These are phyloP conservation scores for Clarias platycephalus DNA, from an alignment of 2,797 vertebrate genomes.

Conservation along the genomic window DNA sequence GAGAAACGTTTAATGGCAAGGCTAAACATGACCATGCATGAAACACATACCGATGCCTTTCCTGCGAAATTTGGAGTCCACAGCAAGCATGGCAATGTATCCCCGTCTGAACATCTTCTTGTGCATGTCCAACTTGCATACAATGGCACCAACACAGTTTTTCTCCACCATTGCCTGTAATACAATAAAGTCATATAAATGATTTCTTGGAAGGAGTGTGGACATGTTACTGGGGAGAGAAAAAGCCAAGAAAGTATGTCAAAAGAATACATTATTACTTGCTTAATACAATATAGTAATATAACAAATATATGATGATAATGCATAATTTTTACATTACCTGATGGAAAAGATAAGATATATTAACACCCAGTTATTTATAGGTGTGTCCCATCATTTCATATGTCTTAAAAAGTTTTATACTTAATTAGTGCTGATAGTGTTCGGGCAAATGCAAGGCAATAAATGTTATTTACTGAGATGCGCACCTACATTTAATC, in stretches of 20 bases:
- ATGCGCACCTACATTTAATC: not conserved
- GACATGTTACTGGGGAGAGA: not conserved
- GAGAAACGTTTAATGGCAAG: not conserved
- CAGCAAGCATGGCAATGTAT: slow-evolving; percentile 99
- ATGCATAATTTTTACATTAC: not conserved
- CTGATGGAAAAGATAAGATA: not conserved
- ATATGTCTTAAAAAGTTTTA: not conserved
- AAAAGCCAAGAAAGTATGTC: not conserved
- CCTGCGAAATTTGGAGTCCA: slow-evolving; percentile 99
- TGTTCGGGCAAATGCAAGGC: not conserved
- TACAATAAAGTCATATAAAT: slow-evolving; percentile 22
- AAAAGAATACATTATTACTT: not conserved
- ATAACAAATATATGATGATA: not conserved
- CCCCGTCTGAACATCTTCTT: slow-evolving; percentile 99
- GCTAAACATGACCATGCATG: not conserved
- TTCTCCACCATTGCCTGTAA: slow-evolving; percentile 96
- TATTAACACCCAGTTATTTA: too few species aligned
- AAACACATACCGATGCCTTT: slow-evolving; percentile 92
- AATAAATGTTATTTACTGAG: not conserved
- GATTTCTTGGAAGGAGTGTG: not conserved
- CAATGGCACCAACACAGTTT: slow-evolving; percentile 99
- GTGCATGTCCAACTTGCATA: slow-evolving; percentile 99
- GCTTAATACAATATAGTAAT: not conserved
- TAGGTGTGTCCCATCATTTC: not conserved
- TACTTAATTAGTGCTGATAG: not conserved